Evolutionary conservation across 2,797 vertebrate genomes (phyloP), one percentile per base, ranked within the genome.

Genomic region (Phrynocephalus guinanensis): DNA sequence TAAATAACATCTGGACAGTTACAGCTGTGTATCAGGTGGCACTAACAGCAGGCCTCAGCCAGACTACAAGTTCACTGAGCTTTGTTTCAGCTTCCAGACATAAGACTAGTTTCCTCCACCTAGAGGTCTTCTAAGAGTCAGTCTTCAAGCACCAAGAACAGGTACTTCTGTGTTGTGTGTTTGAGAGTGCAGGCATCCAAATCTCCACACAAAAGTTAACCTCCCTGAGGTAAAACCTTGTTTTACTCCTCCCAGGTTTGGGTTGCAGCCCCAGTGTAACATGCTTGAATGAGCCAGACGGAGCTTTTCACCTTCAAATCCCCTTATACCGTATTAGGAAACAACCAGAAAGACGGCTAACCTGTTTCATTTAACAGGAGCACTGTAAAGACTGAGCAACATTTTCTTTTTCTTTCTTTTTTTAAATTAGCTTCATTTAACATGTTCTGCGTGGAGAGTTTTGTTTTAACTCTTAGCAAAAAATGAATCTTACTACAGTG

Each of bases 401-500:
- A 86, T 38, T 20, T 0, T 9, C 16, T 63, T 63, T 18, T 79
- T 26, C 5, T 5, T 68, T 60, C 8, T 67, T 50, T 79, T 26
- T 6, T 5, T 52, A 75, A 89, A 24, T 22, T 73, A 1, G 0
- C 6, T 6, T 38, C 24, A 44, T 7, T 33, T 0, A 4, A 3
- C 77, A 71, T 81, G 63, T 0, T 5, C 1, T 0, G 15, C 1
- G 24, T 38, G 20, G 66, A 72, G 79, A 89, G n/a, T 50, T 38
- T 38, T 80, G 56, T 6, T 77, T 68, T 11, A 91, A 33, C 68
- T 79, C 44, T 52, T 84, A 83, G 8, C 72, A 71, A 22, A 67
- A 67, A 67, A 28, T 38, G 79, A 33, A 83, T 86, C 1, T 91
- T 84, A n/a, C 71, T 76, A 68, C 67, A 52, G 56, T 82, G 75